Evolutionary conservation across 2,888 invertebrate species (phyloP).

Genomic region (Ennomos erosarius): DNA sequence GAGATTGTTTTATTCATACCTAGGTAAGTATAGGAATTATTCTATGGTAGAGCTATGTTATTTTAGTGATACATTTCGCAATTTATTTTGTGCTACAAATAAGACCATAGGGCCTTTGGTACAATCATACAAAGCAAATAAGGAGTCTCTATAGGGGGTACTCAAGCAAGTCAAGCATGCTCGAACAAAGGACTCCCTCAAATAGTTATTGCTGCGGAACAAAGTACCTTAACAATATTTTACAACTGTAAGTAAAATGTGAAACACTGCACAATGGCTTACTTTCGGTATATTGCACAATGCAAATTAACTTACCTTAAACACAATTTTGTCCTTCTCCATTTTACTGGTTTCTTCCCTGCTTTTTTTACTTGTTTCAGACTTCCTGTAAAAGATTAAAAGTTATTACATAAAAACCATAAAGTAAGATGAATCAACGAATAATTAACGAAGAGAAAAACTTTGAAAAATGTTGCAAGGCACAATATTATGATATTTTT

Average conservation of each 20-base stretch:
- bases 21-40: too few species aligned
- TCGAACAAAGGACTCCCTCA: constrained; percentile 2
- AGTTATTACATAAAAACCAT: not conserved
- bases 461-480: too few species aligned
- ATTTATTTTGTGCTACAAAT: not conserved
- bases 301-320: constrained; percentile 64
- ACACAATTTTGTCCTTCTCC: constrained; percentile 79
- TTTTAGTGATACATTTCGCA: not conserved
- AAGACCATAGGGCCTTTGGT: not conserved
- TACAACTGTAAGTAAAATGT: not conserved
- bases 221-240: not conserved
- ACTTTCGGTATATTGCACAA: not conserved
- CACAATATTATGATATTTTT: too few species aligned
- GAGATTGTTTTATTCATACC: too few species aligned
- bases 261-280: too few species aligned
- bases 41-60: too few species aligned
- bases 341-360: constrained; percentile 45
- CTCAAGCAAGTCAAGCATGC: constrained; percentile 1
- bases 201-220: constrained; percentile 2
- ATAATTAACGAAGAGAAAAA: too few species aligned
- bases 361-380: too few species aligned
- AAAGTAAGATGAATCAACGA: too few species aligned
- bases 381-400: constrained; percentile 27
- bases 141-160: not conserved
- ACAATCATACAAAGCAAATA: not conserved